A percentile compares a stretch with the other conserved stretches of the same genome.
Conservation (phyloP, 2,888 invertebrate species). For the Caenorhabditis wallacei region DNA sequence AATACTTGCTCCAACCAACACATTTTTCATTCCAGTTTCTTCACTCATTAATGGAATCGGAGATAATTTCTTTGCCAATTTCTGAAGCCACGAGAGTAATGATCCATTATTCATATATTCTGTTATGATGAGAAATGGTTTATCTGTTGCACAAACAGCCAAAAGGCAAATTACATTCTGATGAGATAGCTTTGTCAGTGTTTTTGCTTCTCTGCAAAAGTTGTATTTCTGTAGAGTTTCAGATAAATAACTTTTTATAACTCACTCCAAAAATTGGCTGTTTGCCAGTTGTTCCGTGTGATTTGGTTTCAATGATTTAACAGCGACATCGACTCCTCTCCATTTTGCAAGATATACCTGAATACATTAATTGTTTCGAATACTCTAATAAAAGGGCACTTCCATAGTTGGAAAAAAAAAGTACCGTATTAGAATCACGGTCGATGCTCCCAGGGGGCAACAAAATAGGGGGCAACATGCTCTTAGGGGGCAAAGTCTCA, state of each 20-base stretch:
- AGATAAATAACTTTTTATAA: not conserved
- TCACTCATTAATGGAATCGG: conserved; percentile 38
- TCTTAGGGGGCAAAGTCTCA: too few relatives aligned
- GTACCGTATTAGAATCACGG: too few relatives aligned
- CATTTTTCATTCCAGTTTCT: conserved; percentile 44
- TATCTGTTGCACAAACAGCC: conserved; percentile 54
- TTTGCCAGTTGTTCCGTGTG: conserved; percentile 34
- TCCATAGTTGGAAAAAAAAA: too few relatives aligned
- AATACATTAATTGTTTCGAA: not conserved
- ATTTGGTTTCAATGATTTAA: conserved; percentile 54
- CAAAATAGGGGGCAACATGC: too few relatives aligned
- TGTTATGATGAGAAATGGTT: conserved; percentile 61
- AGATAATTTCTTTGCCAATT: conserved; percentile 29
- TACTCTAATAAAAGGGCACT: too few relatives aligned
- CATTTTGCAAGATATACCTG: conserved; percentile 50
- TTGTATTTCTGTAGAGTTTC: not conserved
- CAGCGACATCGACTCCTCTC: conserved; percentile 51
- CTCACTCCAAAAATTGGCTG: conserved; percentile 52
- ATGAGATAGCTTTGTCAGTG: conserved; percentile 52
- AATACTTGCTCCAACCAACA: conserved; percentile 56
- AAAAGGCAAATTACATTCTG: conserved; percentile 56
- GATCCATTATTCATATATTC: conserved; percentile 64
- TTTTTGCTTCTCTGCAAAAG: conserved; percentile 54
- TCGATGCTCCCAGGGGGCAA: too few relatives aligned
- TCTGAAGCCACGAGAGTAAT: conserved; percentile 44